Percentiles rank a stretch among this genome's conserved stretches.
phyloP scores from a whole-genome alignment of 2,888 invertebrate genomes.

The Tetranychus truncatus region DNA sequence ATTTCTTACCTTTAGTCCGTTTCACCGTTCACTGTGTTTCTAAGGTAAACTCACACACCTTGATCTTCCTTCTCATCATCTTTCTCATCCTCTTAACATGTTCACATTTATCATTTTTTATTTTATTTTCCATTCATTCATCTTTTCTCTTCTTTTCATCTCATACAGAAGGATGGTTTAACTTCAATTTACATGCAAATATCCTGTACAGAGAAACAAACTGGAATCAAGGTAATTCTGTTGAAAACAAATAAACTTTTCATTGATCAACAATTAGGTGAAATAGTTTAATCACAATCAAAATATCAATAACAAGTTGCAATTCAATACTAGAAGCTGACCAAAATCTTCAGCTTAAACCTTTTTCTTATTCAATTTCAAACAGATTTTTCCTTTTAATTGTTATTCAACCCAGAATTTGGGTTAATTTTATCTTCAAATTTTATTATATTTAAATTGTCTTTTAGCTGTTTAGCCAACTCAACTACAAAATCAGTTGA shows the following conservation, averaged over 20 bases:
- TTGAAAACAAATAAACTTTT: neutral
- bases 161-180: conserved; percentile 22
- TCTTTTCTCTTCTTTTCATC: neutral
- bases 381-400: too few species aligned
- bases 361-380: too few species aligned
- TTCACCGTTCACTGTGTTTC: neutral
- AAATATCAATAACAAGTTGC: too few species aligned
- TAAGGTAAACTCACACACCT: neutral
- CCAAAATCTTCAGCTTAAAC: too few species aligned
- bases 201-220: conserved; percentile 42
- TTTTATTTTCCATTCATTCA: neutral
- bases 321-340: too few species aligned
- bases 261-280: neutral
- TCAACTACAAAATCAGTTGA: neutral
- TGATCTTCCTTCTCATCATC: neutral
- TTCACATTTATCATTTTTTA: too few species aligned
- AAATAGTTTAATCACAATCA: too few species aligned
- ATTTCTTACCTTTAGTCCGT: too few species aligned
- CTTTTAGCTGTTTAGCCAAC: neutral
- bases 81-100: neutral
- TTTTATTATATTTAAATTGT: neutral
- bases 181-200: conserved; percentile 25
- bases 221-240: conserved; percentile 19
- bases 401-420: too few species aligned
- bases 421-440: neutral